phyloP scores from a whole-genome alignment of 2,888 invertebrate species.

The Apocheima hispidaria region DNA sequence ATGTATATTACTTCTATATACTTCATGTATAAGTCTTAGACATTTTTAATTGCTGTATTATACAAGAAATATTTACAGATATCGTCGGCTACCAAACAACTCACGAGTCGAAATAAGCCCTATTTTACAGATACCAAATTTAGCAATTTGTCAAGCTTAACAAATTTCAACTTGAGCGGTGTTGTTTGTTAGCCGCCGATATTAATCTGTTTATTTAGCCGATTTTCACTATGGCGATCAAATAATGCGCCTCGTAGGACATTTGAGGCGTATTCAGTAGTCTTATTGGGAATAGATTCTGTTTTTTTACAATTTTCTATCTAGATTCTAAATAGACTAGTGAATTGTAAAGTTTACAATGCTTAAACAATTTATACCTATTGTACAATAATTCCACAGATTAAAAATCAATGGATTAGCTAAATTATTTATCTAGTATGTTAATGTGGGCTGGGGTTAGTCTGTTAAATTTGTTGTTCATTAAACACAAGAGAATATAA shows the following conservation, averaged over 20 bases:
- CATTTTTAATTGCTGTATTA: neutral
- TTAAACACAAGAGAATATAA: slow-evolving; percentile 4
- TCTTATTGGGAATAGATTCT: neutral
- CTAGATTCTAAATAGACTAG: neutral
- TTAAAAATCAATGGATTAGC: slow-evolving; percentile 17
- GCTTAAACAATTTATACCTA: slow-evolving; percentile 15
- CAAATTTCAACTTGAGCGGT: too few species aligned
- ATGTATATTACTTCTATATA: neutral
- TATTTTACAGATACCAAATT: too few species aligned
- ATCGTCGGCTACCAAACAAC: too few species aligned
- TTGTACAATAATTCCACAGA: slow-evolving; percentile 10
- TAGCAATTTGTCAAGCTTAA: too few species aligned
- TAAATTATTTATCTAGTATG: slow-evolving; percentile 21
- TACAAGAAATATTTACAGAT: neutral
- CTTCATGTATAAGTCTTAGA: neutral
- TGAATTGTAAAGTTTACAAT: slow-evolving; percentile 31
- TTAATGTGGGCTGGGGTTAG: slow-evolving; percentile 7
- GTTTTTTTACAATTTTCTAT: neutral
- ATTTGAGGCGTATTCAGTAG: neutral
- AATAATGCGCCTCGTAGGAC: neutral
- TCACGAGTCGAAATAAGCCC: too few species aligned
- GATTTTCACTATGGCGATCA: neutral
- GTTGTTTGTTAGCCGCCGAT: too few species aligned
- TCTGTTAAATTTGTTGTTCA: slow-evolving; percentile 5
- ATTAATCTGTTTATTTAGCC: slow-evolving; percentile 2